A percentile compares a stretch with the other conserved stretches of the same genome.
phyloP scores from a whole-genome alignment of 2,888 invertebrate genomes.

The Drosophila macrospina region DNA sequence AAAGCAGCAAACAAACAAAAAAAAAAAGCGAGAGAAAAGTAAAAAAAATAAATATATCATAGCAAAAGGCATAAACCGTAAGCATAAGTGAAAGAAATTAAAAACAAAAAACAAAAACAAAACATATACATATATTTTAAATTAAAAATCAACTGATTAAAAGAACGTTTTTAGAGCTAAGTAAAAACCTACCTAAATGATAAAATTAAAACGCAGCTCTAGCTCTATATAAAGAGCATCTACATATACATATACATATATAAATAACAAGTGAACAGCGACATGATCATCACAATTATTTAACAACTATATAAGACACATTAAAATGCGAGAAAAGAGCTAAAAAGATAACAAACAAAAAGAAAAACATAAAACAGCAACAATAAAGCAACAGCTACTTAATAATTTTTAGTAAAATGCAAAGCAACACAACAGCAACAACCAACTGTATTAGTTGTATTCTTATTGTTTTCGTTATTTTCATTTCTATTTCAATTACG shows the following conservation, averaged over 20 bases:
- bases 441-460: constrained; percentile 22
- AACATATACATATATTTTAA: constrained; percentile 55
- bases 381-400: constrained; percentile 81
- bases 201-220: constrained; percentile 43
- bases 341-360: constrained; percentile 52
- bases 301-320: constrained; percentile 50
- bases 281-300: constrained; percentile 61
- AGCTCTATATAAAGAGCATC: constrained; percentile 36
- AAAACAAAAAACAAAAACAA: constrained; percentile 35
- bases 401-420: constrained; percentile 78
- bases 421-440: constrained; percentile 44
- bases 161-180: constrained; percentile 74
- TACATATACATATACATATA: constrained; percentile 13
- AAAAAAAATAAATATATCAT: constrained; percentile 50
- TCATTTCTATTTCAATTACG: background rate
- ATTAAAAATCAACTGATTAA: constrained; percentile 71
- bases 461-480: constrained; percentile 16
- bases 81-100: constrained; percentile 38
- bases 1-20: constrained; percentile 30
- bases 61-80: constrained; percentile 71
- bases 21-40: constrained; percentile 37
- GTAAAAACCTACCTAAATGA: constrained; percentile 78
- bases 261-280: constrained; percentile 32
- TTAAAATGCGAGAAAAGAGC: constrained; percentile 48
- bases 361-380: constrained; percentile 42